Conservation (phyloP, 1,140 invertebrate species). For the Drosophila auraria region DNA sequence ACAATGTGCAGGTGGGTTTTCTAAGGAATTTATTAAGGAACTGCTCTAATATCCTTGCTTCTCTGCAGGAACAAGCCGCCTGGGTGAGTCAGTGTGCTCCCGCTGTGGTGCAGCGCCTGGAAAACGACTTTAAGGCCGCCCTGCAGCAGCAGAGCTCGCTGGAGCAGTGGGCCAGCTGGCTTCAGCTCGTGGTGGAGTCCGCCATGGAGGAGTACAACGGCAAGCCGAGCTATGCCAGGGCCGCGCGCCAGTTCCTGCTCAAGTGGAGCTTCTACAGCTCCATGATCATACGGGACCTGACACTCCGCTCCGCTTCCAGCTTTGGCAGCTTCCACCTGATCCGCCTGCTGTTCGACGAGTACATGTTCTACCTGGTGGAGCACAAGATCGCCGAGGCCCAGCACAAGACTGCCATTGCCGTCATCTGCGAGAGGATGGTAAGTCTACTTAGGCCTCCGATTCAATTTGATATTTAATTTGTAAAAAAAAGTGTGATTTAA, state of each 20-base stretch:
- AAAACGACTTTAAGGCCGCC: conserved; percentile 97
- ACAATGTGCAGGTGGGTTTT: conserved; percentile 93
- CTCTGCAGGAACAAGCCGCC: conserved; percentile 90
- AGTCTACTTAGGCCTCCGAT: conserved; percentile 7
- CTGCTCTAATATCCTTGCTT: too few species aligned
- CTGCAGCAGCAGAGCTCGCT: conserved; percentile 96
- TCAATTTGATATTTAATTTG: background rate
- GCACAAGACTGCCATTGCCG: conserved; percentile 96
- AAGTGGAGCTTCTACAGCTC: conserved; percentile 99
- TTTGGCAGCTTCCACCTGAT: conserved; percentile 99
- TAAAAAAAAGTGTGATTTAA: conserved; percentile 1
- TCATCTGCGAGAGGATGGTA: conserved; percentile 89
- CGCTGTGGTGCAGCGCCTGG: conserved; percentile 93
- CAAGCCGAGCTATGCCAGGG: conserved; percentile 94
- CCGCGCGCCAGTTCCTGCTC: conserved; percentile 96
- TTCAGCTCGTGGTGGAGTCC: conserved; percentile 95
- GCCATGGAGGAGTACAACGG: conserved; percentile 95
- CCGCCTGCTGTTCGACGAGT: conserved; percentile 98
- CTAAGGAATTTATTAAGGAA: background rate
- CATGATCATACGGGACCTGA: conserved; percentile 98
- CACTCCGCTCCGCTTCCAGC: conserved; percentile 97
- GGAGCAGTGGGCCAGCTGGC: conserved; percentile 98
- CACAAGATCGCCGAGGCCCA: conserved; percentile 97
- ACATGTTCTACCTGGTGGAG: conserved; percentile 99
- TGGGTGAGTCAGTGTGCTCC: conserved; percentile 99